These are phyloP conservation scores for Archips crataeganus DNA, from an alignment of 2,888 invertebrate species.

Conservation along the genomic window DNA sequence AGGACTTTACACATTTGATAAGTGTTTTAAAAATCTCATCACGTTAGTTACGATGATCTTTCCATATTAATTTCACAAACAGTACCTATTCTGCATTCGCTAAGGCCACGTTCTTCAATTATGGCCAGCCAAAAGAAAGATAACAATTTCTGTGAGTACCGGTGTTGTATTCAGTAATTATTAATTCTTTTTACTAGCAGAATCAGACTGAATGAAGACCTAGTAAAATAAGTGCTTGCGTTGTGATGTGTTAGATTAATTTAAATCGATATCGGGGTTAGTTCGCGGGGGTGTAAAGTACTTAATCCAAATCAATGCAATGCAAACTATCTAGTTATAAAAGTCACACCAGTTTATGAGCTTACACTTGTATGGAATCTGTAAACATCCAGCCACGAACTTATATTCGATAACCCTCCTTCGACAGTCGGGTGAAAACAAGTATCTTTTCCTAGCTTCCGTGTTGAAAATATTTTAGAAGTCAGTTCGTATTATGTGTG, in stretches of 20 bases:
- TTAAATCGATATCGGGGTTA: conserved; percentile 22
- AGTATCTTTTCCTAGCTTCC: not conserved
- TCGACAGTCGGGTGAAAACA: not conserved
- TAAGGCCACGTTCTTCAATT: conserved; percentile 10
- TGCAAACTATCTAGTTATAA: conserved; percentile 10
- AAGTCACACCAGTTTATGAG: conserved; percentile 21
- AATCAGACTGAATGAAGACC: conserved; percentile 10
- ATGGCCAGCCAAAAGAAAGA: conserved; percentile 60
- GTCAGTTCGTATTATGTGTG: not conserved
- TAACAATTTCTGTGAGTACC: conserved; percentile 79
- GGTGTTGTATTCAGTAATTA: not conserved
- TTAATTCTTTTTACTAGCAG: not conserved
- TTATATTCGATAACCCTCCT: not conserved
- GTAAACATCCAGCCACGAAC: not conserved
- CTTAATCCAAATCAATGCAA: conserved; percentile 36
- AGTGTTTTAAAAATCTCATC: conserved; percentile 31
- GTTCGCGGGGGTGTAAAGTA: not conserved
- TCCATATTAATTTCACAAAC: conserved; percentile 9
- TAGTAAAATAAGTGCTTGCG: not conserved
- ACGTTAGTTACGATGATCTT: conserved; percentile 10
- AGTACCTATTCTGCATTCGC: not conserved
- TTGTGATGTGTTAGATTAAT: conserved; percentile 12
- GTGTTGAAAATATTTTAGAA: not conserved
- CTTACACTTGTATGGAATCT: conserved; percentile 32
- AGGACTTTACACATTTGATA: conserved; percentile 47